These are phyloP conservation scores for Trachelus iudaicus DNA, from an alignment of 2,888 invertebrate species.

Conservation along the genomic window DNA sequence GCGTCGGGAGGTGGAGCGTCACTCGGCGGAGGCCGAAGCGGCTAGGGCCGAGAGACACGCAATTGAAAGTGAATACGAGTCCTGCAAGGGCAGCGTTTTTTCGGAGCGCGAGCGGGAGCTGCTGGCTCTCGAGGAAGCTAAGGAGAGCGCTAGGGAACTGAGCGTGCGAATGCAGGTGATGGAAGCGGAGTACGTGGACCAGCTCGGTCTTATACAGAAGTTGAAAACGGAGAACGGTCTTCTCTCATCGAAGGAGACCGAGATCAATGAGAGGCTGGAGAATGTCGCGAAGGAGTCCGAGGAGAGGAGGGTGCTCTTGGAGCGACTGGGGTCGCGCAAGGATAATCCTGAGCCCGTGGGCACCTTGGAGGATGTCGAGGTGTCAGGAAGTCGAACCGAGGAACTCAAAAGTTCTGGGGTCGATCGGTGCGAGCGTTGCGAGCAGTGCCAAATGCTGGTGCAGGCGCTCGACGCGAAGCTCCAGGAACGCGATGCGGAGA, in stretches of 20 bases:
- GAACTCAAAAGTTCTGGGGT: neutral
- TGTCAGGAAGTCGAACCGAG: neutral
- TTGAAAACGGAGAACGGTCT: constrained; percentile 54
- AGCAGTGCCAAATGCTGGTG: constrained; percentile 49
- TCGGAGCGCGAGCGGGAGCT: constrained; percentile 40
- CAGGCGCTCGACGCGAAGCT: constrained; percentile 75
- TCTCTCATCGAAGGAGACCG: constrained; percentile 53
- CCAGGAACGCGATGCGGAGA: constrained; percentile 79
- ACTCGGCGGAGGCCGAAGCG: constrained; percentile 18
- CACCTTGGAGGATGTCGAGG: neutral
- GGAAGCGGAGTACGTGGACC: constrained; percentile 56
- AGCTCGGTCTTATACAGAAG: constrained; percentile 52
- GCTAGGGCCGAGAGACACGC: neutral
- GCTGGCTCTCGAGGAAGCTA: constrained; percentile 46
- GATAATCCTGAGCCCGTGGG: constrained; percentile 3
- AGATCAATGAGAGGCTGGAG: constrained; percentile 63
- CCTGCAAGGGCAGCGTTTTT: constrained; percentile 22
- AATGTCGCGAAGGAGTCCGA: constrained; percentile 54
- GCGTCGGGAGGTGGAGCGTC: constrained; percentile 17
- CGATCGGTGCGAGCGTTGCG: constrained; percentile 44
- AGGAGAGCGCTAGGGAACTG: constrained; percentile 59
- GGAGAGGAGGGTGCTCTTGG: constrained; percentile 46
- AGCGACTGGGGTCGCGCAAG: constrained; percentile 26
- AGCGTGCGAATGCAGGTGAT: constrained; percentile 61
- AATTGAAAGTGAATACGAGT: constrained; percentile 29